Evolutionary conservation across 2,113 vertebrate species (phyloP), one percentile per base, ranked within the genome.

Genomic region (Hemibagrus wyckioides): DNA sequence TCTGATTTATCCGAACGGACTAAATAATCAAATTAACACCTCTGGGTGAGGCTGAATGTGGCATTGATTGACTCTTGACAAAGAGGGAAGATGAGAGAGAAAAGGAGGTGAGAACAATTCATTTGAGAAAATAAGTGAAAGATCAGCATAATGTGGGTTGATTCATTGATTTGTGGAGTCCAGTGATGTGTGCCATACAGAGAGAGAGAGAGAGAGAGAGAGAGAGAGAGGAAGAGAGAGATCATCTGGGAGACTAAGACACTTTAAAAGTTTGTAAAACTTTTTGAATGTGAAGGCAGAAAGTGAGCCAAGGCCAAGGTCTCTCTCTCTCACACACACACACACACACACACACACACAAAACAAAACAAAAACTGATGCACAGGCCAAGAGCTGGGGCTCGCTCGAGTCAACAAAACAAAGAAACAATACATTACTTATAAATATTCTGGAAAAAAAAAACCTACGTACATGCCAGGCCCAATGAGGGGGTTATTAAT

Each of bases 11-110:
- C 76, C 57, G 69, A 69, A 86, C 25, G 23, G 50, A 63, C 80
- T 63, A 73, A 52, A 76, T 82, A 71, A 87, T 71, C 67, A 82
- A 83, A 76, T 87, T 87, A 87, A 82, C 54, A 82, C n/a, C 36
- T 54, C 36, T 75, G 65, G 75, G 52, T 50, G 39, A 82, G 41
- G 56, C 63, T 2, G 54, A 59, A 56, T 50, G 28, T 77, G 44
- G 57, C 54, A 61, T 65, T 76, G 67, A 87, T 83, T 83, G 67
- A 83, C 44, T 80, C 85, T 80, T 36, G 30, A 80, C 69, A 67
- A 41, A 86, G 48, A 67, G 59, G 19, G 76, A 39, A 75, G 65
- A 73, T 57, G 76, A 79, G 8, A 87, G 86, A 59, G 80, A 81
- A 28, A 86, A 36, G 59, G 67, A 63, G 39, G 61, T 48, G 76